Base-by-base conservation (phyloP, 1,140 invertebrate genomes). In the Nomia melanderi region DNA sequence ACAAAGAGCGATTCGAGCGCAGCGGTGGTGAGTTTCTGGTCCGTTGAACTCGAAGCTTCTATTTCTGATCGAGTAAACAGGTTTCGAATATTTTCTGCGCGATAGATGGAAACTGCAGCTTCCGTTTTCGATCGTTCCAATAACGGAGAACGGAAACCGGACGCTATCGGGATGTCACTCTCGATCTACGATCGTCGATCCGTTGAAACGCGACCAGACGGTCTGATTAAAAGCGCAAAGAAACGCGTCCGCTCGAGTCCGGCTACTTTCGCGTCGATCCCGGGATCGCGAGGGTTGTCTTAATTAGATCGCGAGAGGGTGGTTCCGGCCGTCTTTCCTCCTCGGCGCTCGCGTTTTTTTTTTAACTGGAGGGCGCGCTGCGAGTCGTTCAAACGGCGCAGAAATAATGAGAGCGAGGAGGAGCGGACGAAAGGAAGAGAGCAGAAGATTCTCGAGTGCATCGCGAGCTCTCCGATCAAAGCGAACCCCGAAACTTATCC, bases 321-420 rank as follows among this genome's bases (percentile, higher is more conserved):
- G 14, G 41, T 53, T 59, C 17, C 53, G 29, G 53, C 12, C 25
- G 39, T 66, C 71, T 65, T 56, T 17, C 50, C 47, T 23, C 29
- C 8, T 8, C 44, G 27, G 20, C 71, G 59, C n/a, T n/a, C n/a
- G 47, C 71, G 64, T 75, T 59, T 53, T 67, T 65, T 44, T 59
- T 59, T 44, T 53, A 29, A 36, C 64, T 23, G 39, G 64, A 56
- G 27, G 36, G 72, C 14, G 23, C 50, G 23, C 29, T 29, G 29
- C n/a, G 29, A 75, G 56, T 75, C 73, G 64, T 59, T 75, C 64
- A 69, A 75, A 75, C 73, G 64, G 69, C n/a, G 73, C 64, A 33
- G 73, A 59, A 57, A 59, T 69, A 75, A 75, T 54, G 14, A 44
- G 41, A 44, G 41, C 14, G 3, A 44, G 41, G 2, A 0, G 20